A percentile compares a stretch with the other conserved stretches of the same genome.
These are phyloP conservation scores for Sorex araneus DNA, from an alignment of 2,113 vertebrate species.

Conservation along the genomic window DNA sequence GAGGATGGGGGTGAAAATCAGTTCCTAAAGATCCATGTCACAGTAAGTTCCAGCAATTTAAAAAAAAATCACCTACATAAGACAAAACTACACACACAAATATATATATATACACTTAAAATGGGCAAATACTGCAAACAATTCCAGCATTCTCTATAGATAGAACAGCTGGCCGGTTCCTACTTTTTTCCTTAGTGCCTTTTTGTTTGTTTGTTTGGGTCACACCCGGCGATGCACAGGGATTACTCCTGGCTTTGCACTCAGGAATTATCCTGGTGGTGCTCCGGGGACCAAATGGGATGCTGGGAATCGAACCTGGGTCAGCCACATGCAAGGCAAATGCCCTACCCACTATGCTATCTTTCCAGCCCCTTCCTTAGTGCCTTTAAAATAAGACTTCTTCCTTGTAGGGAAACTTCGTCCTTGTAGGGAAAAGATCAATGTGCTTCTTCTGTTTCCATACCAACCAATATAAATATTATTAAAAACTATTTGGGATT, in stretches of 20 bases:
- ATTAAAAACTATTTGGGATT: conserved; percentile 29
- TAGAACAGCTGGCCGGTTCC: no score
- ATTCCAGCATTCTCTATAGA: background rate
- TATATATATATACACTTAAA: background rate
- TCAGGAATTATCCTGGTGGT: no score
- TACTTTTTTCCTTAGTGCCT: background rate
- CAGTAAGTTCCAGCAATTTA: background rate
- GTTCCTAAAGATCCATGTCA: background rate
- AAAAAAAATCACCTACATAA: background rate
- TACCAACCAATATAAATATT: background rate
- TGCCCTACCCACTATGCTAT: no score
- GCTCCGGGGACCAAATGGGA: no score
- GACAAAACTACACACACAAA: conserved; percentile 10
- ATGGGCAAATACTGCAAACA: background rate
- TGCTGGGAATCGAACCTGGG: no score
- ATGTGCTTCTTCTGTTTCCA: background rate
- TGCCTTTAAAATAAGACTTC: background rate
- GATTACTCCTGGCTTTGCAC: no score
- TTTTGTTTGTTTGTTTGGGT: no score
- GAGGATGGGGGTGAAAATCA: background rate
- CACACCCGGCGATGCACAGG: no score
- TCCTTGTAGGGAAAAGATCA: no score
- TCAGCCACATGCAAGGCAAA: no score
- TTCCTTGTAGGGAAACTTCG: no score
- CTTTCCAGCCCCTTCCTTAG: no score